phyloP scores from a whole-genome alignment of 2,113 vertebrate genomes.

The Serilophus lunatus region DNA sequence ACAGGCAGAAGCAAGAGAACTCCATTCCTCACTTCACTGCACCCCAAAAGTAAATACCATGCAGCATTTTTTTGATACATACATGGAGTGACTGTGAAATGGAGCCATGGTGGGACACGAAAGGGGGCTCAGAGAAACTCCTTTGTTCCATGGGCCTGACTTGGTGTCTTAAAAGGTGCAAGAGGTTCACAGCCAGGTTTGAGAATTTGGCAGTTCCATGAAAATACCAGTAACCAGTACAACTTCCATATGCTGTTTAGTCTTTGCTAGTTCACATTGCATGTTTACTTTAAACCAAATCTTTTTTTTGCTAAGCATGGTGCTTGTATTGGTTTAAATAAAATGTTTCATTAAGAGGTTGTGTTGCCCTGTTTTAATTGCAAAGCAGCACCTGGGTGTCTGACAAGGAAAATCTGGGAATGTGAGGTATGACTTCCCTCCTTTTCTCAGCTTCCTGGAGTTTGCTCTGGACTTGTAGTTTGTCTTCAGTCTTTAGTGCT shows the following conservation, averaged over 20 bases:
- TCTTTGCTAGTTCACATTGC: slow-evolving; percentile 71
- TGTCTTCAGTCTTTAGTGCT: not conserved
- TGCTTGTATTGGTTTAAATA: slow-evolving; percentile 79
- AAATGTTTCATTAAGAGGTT: slow-evolving; percentile 70
- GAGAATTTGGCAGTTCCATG: slow-evolving; percentile 49
- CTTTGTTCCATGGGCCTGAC: not conserved
- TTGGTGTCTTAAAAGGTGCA: not conserved
- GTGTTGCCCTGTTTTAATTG: slow-evolving; percentile 25
- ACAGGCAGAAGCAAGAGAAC: not conserved
- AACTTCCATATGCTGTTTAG: slow-evolving; percentile 51
- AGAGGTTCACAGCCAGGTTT: slow-evolving; percentile 33
- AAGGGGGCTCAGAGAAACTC: not conserved
- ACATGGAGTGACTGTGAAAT: not conserved
- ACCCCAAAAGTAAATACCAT: not conserved
- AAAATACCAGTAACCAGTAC: slow-evolving; percentile 42
- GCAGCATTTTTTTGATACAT: not conserved
- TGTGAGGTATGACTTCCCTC: not conserved
- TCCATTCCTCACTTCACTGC: not conserved
- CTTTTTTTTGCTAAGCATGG: slow-evolving; percentile 77
- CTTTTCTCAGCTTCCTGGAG: not conserved
- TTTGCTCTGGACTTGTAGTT: not conserved
- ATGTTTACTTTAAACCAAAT: slow-evolving; percentile 76
- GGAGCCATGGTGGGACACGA: not conserved
- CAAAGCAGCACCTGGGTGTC: not conserved
- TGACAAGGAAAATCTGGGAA: not conserved